Percentiles rank a stretch among this genome's conserved stretches.
phyloP scores from a whole-genome alignment of 2,797 vertebrate species.

The Alauda arvensis region DNA sequence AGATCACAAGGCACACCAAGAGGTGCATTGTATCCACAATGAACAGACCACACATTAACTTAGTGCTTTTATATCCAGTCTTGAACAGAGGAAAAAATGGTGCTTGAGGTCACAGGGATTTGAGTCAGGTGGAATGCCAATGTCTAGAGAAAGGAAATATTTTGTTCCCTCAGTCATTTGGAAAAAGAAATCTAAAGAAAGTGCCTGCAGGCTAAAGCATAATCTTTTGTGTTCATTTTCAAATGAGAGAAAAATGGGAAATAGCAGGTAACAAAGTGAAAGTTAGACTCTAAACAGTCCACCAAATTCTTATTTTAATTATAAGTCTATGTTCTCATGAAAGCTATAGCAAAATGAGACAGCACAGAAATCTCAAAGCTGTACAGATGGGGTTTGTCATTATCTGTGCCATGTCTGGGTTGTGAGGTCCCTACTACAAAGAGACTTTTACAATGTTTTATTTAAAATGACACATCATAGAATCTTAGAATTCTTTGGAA shows the following conservation, averaged over 20 bases:
- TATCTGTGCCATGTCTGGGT: neutral
- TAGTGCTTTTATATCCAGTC: neutral
- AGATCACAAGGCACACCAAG: neutral
- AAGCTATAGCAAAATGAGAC: neutral
- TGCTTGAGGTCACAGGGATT: neutral
- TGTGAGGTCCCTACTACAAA: neutral
- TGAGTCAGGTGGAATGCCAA: neutral
- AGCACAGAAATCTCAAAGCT: neutral
- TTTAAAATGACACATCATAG: neutral
- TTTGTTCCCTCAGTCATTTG: neutral
- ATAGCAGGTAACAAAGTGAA: neutral
- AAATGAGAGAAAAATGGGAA: neutral
- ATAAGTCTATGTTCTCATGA: neutral
- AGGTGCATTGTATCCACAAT: neutral
- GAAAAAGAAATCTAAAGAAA: neutral
- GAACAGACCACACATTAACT: neutral
- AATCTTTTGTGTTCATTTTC: neutral
- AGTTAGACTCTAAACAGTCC: neutral
- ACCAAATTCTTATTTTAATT: neutral
- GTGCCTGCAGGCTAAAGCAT: neutral
- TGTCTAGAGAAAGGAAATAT: conserved; percentile 21
- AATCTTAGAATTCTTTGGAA: neutral
- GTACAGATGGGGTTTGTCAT: neutral
- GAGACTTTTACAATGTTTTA: neutral
- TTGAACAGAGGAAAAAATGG: neutral